These are phyloP conservation scores for Protosalanx chinensis DNA, from an alignment of 2,797 vertebrate species.

Conservation along the genomic window DNA sequence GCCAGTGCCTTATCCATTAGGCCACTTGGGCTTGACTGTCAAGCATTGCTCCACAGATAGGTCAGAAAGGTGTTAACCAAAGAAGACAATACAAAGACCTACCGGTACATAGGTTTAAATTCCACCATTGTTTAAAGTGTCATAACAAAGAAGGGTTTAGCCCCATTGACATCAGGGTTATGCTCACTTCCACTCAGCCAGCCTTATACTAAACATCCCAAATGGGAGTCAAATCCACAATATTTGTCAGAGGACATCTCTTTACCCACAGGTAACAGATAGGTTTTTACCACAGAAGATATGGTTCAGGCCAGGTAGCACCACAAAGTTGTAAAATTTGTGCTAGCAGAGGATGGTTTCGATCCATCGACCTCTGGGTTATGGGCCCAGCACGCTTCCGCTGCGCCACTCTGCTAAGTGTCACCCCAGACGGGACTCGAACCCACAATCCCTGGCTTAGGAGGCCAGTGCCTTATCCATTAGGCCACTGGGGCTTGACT, in stretches of 20 bases:
- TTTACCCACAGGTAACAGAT: too few species aligned
- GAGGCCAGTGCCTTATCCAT: constrained; percentile 46
- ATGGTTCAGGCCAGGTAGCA: too few species aligned
- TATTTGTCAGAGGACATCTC: too few species aligned
- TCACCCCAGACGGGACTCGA: constrained; percentile 42
- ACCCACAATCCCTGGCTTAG: constrained; percentile 46
- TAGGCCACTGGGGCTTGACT: constrained; percentile 26
- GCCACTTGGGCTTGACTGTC: constrained; percentile 6
- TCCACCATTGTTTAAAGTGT: not conserved
- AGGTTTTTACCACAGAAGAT: too few species aligned
- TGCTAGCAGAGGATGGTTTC: constrained; percentile 78
- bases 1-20: constrained; percentile 48
- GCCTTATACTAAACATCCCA: too few species aligned
- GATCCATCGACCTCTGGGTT: constrained; percentile 80
- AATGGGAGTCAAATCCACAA: too few species aligned
- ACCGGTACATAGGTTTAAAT: constrained; percentile 27
- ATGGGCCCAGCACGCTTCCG: constrained; percentile 76
- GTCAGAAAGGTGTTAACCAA: too few species aligned
- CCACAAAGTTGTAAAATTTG: not conserved
- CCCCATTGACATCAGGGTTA: too few species aligned
- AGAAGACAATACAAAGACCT: too few species aligned
- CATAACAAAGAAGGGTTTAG: not conserved
- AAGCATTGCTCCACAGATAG: too few species aligned
- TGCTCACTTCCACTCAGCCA: too few species aligned
- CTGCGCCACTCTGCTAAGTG: not conserved